phyloP scores from a whole-genome alignment of 1,140 invertebrate genomes.

The Zaprionus vittiger region DNA sequence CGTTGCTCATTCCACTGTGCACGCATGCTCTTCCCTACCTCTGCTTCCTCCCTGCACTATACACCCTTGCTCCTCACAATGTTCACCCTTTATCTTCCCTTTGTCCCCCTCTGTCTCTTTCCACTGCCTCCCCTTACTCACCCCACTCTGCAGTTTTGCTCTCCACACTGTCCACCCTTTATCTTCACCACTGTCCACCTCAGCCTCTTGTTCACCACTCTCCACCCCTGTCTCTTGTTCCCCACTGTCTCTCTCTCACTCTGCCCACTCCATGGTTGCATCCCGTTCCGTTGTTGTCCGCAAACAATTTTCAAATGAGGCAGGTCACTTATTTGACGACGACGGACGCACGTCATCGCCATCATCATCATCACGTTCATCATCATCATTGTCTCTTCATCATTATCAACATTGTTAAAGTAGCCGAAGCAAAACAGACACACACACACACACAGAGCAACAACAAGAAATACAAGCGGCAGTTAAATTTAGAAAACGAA shows the following conservation, averaged over 20 bases:
- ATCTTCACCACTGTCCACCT: no score
- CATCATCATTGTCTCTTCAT: neutral
- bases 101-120: neutral
- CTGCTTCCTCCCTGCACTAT: no score
- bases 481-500: conserved; percentile 79
- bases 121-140: no score
- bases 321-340: conserved; percentile 75
- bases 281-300: conserved; percentile 45
- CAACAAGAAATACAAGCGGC: conserved; percentile 43
- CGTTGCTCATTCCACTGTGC: neutral
- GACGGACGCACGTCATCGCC: conserved; percentile 33
- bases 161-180: no score
- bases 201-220: no score
- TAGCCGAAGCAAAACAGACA: conserved; percentile 51
- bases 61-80: no score
- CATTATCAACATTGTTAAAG: conserved; percentile 38
- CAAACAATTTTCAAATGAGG: conserved; percentile 79
- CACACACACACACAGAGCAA: conserved; percentile 22
- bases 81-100: no score
- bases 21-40: no score
- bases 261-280: conserved; percentile 35
- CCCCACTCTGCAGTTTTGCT: no score
- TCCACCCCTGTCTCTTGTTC: neutral
- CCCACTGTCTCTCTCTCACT: neutral
- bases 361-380: conserved; percentile 12